Evolutionary conservation across 2,113 vertebrate genomes (phyloP).

Genomic region (Probosciger aterrimus): DNA sequence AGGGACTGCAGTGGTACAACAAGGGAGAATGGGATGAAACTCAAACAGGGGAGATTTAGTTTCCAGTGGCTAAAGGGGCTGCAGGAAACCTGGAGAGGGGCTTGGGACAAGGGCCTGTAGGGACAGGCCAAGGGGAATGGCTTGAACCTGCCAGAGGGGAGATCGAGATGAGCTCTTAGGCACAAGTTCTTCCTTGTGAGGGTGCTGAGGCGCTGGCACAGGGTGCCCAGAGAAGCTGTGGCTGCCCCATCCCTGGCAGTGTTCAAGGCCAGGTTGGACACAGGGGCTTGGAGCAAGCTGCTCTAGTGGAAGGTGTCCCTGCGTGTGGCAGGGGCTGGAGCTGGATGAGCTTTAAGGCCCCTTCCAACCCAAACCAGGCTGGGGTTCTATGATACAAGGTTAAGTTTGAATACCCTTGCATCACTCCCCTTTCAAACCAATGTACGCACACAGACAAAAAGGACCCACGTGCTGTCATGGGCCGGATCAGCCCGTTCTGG

Average conservation of each 20-base stretch:
- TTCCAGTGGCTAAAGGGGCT: background rate
- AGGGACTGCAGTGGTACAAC: background rate
- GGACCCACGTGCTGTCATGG: background rate
- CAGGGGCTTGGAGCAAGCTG: too few species aligned
- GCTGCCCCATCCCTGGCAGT: too few species aligned
- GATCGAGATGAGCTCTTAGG: too few species aligned
- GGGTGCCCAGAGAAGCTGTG: too few species aligned
- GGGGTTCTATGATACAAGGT: background rate
- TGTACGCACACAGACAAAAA: rapidly evolving
- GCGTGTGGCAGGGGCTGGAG: too few species aligned
- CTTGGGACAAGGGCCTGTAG: background rate
- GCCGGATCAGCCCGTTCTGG: background rate
- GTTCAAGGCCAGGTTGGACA: too few species aligned
- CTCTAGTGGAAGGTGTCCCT: background rate
- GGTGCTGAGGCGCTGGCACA: too few species aligned
- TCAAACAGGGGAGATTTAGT: background rate
- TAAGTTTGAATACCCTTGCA: background rate
- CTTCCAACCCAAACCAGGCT: background rate
- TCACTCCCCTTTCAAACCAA: background rate
- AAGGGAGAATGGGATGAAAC: background rate
- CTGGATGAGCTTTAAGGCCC: background rate
- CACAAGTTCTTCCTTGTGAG: too few species aligned
- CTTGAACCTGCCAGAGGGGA: too few species aligned
- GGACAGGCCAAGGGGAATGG: background rate
- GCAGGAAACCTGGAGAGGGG: background rate